A percentile compares a stretch with the other conserved stretches of the same genome.
Evolutionary conservation across 92 coral and sea anemone genomes (phyloP).

Genomic region (Paragorgia papillata): DNA sequence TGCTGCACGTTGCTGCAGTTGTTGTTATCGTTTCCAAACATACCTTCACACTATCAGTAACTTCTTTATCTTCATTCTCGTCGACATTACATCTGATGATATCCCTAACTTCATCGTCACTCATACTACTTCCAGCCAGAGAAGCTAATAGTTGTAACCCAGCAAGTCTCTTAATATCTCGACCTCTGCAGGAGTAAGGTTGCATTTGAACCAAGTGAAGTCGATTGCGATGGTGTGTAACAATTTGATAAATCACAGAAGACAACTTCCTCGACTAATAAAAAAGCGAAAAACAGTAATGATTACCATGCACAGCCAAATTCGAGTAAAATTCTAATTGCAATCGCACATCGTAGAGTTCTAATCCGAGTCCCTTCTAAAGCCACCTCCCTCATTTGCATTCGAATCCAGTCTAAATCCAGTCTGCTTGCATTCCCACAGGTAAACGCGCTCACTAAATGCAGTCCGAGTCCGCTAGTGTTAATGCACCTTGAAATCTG

Average conservation of each 20-base stretch:
- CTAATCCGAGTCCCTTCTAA: too few relatives aligned
- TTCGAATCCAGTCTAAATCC: too few relatives aligned
- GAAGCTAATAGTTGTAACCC: conserved; percentile 17
- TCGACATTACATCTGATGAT: conserved; percentile 23
- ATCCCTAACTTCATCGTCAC: conserved; percentile 17
- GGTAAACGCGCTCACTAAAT: too few relatives aligned
- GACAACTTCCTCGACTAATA: conserved; percentile 75
- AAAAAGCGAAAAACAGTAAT: background rate
- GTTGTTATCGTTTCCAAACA: too few relatives aligned
- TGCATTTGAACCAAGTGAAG: conserved; percentile 73
- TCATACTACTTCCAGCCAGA: conserved; percentile 8
- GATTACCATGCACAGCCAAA: too few relatives aligned
- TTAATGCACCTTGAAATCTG: too few relatives aligned
- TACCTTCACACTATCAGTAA: conserved; percentile 58
- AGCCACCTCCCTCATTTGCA: too few relatives aligned
- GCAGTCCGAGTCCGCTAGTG: too few relatives aligned
- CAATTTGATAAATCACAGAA: conserved; percentile 52
- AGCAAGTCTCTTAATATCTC: conserved; percentile 59
- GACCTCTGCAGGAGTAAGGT: conserved; percentile 78
- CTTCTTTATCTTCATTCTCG: conserved; percentile 22
- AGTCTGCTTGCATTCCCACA: too few relatives aligned
- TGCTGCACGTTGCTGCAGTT: too few relatives aligned
- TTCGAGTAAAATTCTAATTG: too few relatives aligned
- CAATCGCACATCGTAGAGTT: too few relatives aligned
- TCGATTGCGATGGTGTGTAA: conserved; percentile 68